Evolutionary conservation across 2,113 vertebrate species (phyloP), one percentile per base, ranked within the genome.

Genomic region (Brienomyrus brachyistius): DNA sequence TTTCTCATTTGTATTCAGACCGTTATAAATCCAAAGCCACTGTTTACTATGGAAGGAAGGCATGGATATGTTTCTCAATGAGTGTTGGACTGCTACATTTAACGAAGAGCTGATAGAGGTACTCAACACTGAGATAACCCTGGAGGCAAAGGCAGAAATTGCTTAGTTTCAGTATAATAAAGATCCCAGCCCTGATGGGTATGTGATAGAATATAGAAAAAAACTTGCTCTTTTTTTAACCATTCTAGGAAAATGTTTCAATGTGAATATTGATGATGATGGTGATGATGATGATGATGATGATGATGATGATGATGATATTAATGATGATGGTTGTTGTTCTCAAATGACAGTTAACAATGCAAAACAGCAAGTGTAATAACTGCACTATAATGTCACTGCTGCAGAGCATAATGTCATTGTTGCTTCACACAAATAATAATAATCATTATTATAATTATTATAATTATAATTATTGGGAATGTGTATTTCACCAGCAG

Each of bases 71-170:
- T 43, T 80, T 80, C 74, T 80, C 74, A 80, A 80, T 80, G 74
- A 80, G 74, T 80, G 35, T 8, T 40, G 35, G 74, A 19, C 74
- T 43, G 13, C 74, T 80, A 80, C 31, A 43, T 80, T 80, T 80
- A 80, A 80, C 74, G 15, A 80, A 80, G 74, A 80, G 74, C 74
- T 80, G 74, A 80, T 80, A 80, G 74, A 43, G 74, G 74, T 80
- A 35, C 74, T 80, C 74, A 80, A 43, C 74, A 80, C 31, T 80
- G 74, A 80, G 31, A 80, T 80, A 43, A 80, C 74, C 74, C 74
- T 80, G 74, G 74, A 80, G 74, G 35, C 74, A 43, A 80, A 80
- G 74, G 74, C 31, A 35, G 35, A 80, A 80, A 80, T 40, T 80
- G 74, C 74, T 80, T 43, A 80, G 74, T 80, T 80, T 80, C 74